phyloP scores from a whole-genome alignment of 2,113 vertebrate species.

The Chionomys nivalis region DNA sequence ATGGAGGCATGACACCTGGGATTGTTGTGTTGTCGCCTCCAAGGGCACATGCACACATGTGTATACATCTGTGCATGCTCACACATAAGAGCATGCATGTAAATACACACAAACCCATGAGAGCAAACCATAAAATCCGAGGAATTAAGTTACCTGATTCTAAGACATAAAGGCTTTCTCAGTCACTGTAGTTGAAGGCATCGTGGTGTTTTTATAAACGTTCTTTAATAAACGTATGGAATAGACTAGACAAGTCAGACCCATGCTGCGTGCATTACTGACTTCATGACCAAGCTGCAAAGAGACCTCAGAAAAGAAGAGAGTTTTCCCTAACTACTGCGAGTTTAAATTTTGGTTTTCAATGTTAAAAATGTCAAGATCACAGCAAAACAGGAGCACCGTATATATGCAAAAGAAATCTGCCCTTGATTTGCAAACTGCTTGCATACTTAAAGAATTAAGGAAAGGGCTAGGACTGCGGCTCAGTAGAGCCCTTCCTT shows the following conservation, averaged over 20 bases:
- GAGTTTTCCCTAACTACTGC: fast-evolving
- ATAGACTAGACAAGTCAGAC: fast-evolving
- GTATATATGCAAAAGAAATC: neutral
- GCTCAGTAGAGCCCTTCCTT: neutral
- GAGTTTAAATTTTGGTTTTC: neutral
- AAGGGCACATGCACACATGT: neutral
- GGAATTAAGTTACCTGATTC: fast-evolving
- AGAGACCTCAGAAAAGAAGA: fast-evolving
- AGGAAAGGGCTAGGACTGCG: neutral
- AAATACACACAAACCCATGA: neutral
- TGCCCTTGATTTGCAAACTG: neutral
- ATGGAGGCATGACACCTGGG: too few relatives aligned
- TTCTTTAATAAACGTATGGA: fast-evolving
- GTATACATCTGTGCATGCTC: too few relatives aligned
- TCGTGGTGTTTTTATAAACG: fast-evolving
- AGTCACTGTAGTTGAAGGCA: fast-evolving
- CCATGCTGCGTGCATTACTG: fast-evolving
- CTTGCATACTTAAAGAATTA: neutral
- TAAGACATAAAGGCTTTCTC: neutral
- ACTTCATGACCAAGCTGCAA: neutral
- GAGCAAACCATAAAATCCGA: neutral
- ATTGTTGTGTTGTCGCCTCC: neutral
- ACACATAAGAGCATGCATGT: too few relatives aligned
- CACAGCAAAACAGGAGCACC: neutral
- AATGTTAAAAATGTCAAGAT: neutral